These are phyloP conservation scores for Dyspetes luteomarginatus DNA, from an alignment of 2,888 invertebrate genomes.

Conservation along the genomic window DNA sequence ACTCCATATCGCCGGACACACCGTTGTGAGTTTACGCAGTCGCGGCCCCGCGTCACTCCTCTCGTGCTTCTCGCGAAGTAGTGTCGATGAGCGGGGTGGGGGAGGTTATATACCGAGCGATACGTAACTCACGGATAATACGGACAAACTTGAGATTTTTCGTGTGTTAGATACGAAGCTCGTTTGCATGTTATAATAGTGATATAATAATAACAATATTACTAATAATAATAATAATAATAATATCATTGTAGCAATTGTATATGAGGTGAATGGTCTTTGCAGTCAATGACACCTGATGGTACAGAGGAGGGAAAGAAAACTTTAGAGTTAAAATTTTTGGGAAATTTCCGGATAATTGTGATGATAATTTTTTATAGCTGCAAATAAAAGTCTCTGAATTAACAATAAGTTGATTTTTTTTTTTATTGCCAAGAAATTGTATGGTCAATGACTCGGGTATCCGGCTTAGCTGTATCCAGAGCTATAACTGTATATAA, in stretches of 20 bases:
- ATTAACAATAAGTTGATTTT: not conserved
- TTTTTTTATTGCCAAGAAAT: too few species aligned
- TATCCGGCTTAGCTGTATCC: too few species aligned
- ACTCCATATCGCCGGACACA: slow-evolving; percentile 28
- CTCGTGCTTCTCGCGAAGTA: slow-evolving; percentile 13
- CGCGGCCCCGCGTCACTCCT: not conserved
- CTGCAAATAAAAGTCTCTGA: too few species aligned
- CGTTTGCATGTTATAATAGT: not conserved
- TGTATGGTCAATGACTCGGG: too few species aligned
- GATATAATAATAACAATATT: not conserved
- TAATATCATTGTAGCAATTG: not conserved
- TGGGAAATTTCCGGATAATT: not conserved
- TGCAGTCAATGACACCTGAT: slow-evolving; percentile 2
- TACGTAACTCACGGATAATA: slow-evolving; percentile 54
- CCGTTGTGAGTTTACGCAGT: slow-evolving; percentile 24
- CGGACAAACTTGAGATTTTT: slow-evolving; percentile 3
- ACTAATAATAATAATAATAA: not conserved
- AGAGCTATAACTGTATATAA: not conserved
- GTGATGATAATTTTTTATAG: too few species aligned
- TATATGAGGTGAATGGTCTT: not conserved
- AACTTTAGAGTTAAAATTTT: not conserved
- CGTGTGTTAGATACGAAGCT: slow-evolving; percentile 11
- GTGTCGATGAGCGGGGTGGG: slow-evolving; percentile 27
- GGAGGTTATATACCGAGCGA: slow-evolving; percentile 51
- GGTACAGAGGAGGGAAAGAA: not conserved